These are phyloP conservation scores for Panopea generosa DNA, from an alignment of 2,888 invertebrate genomes.

Conservation along the genomic window DNA sequence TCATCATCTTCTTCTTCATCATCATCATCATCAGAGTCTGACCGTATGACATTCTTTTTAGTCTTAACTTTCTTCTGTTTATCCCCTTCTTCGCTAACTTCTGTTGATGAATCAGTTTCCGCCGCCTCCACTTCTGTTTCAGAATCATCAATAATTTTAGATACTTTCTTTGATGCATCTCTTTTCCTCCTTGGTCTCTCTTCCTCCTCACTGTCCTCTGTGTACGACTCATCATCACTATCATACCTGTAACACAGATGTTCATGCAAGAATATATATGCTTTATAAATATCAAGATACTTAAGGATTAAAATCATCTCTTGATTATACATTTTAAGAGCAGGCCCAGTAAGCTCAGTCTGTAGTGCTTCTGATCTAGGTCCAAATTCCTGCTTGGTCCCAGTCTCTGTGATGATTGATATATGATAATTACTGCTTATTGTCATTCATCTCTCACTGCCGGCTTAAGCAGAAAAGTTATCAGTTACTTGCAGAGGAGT, in stretches of 20 bases:
- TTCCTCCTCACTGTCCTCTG: conserved; percentile 32
- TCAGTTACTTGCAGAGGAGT: too few relatives aligned
- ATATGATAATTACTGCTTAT: too few relatives aligned
- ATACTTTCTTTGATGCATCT: neutral
- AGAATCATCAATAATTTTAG: neutral
- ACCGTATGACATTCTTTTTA: conserved; percentile 53
- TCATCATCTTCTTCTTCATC: conserved; percentile 33
- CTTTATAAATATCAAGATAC: too few relatives aligned
- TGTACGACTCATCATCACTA: conserved; percentile 14
- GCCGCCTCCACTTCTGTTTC: neutral
- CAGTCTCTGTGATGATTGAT: too few relatives aligned
- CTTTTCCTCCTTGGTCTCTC: neutral
- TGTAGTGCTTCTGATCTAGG: too few relatives aligned
- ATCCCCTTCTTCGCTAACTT: conserved; percentile 37
- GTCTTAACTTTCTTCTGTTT: conserved; percentile 22
- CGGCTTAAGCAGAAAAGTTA: too few relatives aligned
- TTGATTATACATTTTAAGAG: too few relatives aligned
- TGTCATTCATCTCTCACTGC: too few relatives aligned
- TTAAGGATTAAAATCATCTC: too few relatives aligned
- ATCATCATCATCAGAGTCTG: conserved; percentile 42
- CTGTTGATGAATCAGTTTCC: conserved; percentile 24
- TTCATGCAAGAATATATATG: too few relatives aligned
- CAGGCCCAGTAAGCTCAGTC: too few relatives aligned
- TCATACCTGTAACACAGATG: conserved; percentile 28
- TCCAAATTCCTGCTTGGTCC: too few relatives aligned